Evolutionary conservation across 2,113 vertebrate genomes (phyloP), one percentile per base, ranked within the genome.

Genomic region (Heliornis fulica): DNA sequence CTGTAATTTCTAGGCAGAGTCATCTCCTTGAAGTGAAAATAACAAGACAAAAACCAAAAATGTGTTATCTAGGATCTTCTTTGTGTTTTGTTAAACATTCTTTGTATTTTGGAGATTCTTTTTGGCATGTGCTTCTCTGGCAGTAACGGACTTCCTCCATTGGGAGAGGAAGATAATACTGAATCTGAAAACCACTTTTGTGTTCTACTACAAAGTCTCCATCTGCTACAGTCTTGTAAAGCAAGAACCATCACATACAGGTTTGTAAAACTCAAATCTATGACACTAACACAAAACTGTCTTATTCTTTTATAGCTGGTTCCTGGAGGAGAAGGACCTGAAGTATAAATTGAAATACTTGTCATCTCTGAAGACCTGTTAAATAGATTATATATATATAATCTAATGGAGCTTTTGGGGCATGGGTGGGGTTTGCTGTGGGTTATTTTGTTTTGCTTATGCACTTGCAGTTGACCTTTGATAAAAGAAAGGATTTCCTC

Each of bases 291-390:
- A 46, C 38, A 72, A 50, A 87, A 57, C 45, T 89, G 11, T 81
- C 10, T 45, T 87, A 16, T 6, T 95, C 45, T 90, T 86, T 81
- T 97, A 40, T 96, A 99, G 99, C 98, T 99, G 90, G 99, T 99
- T 96, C 99, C 99, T 61, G 99, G 99, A 97, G 99, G 99, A 94
- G 99, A 99, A 98, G 99, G 99, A 84, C 99, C 99, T 54, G 99
- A 99, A 97, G 99, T 99, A 25, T 99, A 93, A 98, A 53, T 64
- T 85, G 63, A 88, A 81, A 71, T 36, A 34, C 51, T 84, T 93
- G 50, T 75, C 65, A 32, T 83, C 48, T 41, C 1, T 78, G 92
- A 97, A 91, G 90, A n/a, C n/a, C n/a, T n/a, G n/a, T n/a, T n/a
- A n/a, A n/a, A n/a, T n/a, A n/a, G n/a, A n/a, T n/a, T n/a, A 51